A percentile compares a stretch with the other conserved stretches of the same genome.
These are phyloP conservation scores for Cherax quadricarinatus DNA, from an alignment of 1,140 invertebrate species.

Conservation along the genomic window DNA sequence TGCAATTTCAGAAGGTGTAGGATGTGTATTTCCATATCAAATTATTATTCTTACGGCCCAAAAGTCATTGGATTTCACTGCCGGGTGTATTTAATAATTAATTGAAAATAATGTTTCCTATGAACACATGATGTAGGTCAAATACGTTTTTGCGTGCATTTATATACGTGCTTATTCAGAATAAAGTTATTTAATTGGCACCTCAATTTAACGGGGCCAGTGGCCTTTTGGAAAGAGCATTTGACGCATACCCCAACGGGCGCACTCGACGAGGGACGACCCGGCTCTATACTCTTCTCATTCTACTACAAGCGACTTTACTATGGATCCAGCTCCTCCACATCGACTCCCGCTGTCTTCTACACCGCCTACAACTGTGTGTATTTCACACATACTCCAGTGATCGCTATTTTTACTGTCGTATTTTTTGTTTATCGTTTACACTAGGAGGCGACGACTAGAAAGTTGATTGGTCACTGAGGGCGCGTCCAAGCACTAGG, in stretches of 20 bases:
- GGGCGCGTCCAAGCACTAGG: background rate
- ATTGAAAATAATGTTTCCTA: slow-evolving; percentile 2
- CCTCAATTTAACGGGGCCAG: slow-evolving; percentile 32
- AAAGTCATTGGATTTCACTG: too few species aligned
- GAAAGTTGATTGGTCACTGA: background rate
- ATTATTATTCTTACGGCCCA: too few species aligned
- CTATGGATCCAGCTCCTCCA: too few species aligned
- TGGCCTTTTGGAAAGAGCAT: slow-evolving; percentile 47
- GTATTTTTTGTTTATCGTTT: too few species aligned
- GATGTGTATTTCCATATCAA: too few species aligned
- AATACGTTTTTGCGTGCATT: background rate
- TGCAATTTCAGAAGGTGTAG: too few species aligned
- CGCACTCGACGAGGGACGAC: slow-evolving; percentile 15
- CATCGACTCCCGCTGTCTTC: too few species aligned
- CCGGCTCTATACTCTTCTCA: too few species aligned
- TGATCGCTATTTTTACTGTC: too few species aligned
- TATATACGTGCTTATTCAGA: background rate
- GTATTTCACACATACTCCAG: too few species aligned
- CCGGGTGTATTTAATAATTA: background rate
- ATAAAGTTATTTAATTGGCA: slow-evolving; percentile 42
- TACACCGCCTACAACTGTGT: too few species aligned
- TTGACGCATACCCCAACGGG: background rate
- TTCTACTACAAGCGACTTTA: too few species aligned
- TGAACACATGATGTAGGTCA: background rate
- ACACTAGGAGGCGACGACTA: background rate